Conservation (phyloP, 2,797 vertebrate species). For the Periophthalmus magnuspinnatus region DNA sequence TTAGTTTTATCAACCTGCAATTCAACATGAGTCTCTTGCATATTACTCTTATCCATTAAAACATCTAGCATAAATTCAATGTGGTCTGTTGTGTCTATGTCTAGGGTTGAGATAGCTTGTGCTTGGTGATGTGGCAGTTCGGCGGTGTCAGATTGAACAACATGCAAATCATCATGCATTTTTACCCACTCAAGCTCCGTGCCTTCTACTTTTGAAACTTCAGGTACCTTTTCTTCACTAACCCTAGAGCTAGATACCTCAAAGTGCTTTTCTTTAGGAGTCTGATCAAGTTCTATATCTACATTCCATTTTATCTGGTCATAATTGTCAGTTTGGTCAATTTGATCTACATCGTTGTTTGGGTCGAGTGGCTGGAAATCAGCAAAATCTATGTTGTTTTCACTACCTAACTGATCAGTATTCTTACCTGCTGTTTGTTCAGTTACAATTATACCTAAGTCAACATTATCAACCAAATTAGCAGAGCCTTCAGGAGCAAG, state of each 20-base stretch:
- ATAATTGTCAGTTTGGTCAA: not conserved
- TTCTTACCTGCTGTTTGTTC: not conserved
- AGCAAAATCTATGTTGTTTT: not conserved
- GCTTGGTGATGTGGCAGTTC: not conserved
- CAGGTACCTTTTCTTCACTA: not conserved
- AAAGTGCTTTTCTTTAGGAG: not conserved
- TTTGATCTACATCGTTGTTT: not conserved
- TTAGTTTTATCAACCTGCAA: not conserved
- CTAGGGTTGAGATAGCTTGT: not conserved
- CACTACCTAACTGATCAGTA: not conserved
- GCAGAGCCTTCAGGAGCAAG: not conserved
- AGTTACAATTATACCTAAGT: not conserved
- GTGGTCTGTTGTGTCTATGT: not conserved
- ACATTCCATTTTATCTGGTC: not conserved
- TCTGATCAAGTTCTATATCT: not conserved
- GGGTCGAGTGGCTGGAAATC: not conserved
- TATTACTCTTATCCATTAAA: not conserved
- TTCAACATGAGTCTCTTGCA: conserved; percentile 4
- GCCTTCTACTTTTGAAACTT: not conserved
- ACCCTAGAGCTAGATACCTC: not conserved
- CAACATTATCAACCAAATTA: not conserved
- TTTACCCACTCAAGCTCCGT: conserved; percentile 1
- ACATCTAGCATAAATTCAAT: not conserved
- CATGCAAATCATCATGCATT: conserved; percentile 10
- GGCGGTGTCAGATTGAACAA: not conserved